Conservation (phyloP, 1,140 invertebrate species). For the Ceratina calcarata region DNA sequence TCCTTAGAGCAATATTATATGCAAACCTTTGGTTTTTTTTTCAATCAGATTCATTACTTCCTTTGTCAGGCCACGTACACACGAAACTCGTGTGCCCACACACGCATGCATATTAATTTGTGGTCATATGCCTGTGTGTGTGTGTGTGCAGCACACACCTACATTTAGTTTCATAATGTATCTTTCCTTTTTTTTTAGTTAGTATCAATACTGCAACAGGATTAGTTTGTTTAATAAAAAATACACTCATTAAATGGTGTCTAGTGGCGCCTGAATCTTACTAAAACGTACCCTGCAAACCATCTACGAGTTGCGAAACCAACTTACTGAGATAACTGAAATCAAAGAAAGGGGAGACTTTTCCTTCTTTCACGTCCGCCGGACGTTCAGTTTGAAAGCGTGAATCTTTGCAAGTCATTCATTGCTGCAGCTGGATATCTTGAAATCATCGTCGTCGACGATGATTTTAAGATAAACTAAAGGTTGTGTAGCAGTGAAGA, state of each 20-base stretch:
- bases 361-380: too few relatives aligned
- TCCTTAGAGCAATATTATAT: too few relatives aligned
- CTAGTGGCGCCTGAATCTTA: slow-evolving; percentile 75
- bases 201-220: slow-evolving; percentile 74
- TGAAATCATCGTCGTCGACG: not conserved
- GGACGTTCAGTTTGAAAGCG: not conserved
- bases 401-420: not conserved
- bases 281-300: slow-evolving; percentile 69
- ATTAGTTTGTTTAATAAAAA: slow-evolving; percentile 71
- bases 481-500: not conserved
- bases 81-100: slow-evolving; percentile 31
- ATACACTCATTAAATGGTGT: slow-evolving; percentile 76
- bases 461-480: not conserved
- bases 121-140: slow-evolving; percentile 36
- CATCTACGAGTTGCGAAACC: not conserved
- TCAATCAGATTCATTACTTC: too few relatives aligned
- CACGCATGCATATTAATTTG: slow-evolving; percentile 47
- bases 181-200: slow-evolving; percentile 61
- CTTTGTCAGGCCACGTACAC: not conserved
- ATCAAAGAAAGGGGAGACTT: too few relatives aligned
- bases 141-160: slow-evolving; percentile 50
- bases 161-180: slow-evolving; percentile 28
- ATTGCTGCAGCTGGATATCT: slow-evolving; percentile 7
- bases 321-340: too few relatives aligned
- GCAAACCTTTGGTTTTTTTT: too few relatives aligned